Evolutionary conservation across 1,140 invertebrate genomes (phyloP), one percentile per base, ranked within the genome.

Genomic region (Penaeus chinensis): DNA sequence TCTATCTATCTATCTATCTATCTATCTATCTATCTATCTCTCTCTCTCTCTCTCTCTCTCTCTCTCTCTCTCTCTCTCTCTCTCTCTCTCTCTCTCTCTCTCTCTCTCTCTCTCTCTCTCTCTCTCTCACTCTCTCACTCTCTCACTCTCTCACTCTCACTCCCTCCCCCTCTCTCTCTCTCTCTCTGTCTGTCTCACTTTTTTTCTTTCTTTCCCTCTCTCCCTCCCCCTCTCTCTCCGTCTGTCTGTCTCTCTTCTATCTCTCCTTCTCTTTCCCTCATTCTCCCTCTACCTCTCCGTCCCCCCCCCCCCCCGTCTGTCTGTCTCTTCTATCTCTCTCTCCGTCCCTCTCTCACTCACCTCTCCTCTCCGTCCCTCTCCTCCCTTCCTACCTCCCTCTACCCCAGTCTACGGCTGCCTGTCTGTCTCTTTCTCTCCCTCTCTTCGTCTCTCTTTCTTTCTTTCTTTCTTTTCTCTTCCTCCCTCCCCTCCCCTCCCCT

Each of bases 61-160:
- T 54, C 37, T 37, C 37, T 54, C 47, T 54, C 47, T 37, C 47
- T 54, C 37, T 37, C 37, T 22, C 37, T 37, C 37, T 37, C 37
- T 37, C 37, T 37, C 37, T 37, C 37, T 37, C 76, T 78, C 76
- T 78, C 76, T 24, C 76, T 78, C n/a, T 78, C 76, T 24, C 76
- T 24, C 76, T 78, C 76, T 24, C 76, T 78, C 76, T 78, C 76
- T 78, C 76, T 78, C 76, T 78, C 76, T 78, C 76, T 78, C 76
- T 78, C 76, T 78, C 76, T 78, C 76, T 78, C 76, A 5, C 76
- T 78, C 76, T 78, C 76, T 78, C 76, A 5, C 76, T 24, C 76
- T 78, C 76, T 78, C 76, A 4, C 47, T 78, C 27, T 78, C 47
- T 78, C 66, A 4, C 66, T 19, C 66, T 69, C 66, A 3, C 66